These are phyloP conservation scores for Alosa alosa DNA, from an alignment of 2,113 vertebrate genomes.

Conservation along the genomic window DNA sequence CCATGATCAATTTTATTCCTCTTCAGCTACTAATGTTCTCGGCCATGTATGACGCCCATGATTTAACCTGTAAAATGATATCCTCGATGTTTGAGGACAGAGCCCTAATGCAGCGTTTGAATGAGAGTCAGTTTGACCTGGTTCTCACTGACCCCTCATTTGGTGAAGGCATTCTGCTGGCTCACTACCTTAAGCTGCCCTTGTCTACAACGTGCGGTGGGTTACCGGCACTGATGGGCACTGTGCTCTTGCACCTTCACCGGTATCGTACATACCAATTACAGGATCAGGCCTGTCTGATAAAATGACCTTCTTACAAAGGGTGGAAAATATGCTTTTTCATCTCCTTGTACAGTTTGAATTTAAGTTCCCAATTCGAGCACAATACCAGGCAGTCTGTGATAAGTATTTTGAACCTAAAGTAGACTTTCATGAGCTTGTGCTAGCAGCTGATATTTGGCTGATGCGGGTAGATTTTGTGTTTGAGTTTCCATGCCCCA, in stretches of 20 bases:
- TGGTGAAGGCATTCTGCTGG: slow-evolving; percentile 52
- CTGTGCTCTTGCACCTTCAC: slow-evolving; percentile 55
- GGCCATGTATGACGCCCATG: slow-evolving; percentile 37
- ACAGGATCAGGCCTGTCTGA: slow-evolving; percentile 51
- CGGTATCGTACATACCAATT: slow-evolving; percentile 64
- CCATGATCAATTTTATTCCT: slow-evolving; percentile 23
- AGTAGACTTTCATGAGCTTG: slow-evolving; percentile 50
- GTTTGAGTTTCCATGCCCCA: slow-evolving; percentile 72
- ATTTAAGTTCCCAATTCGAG: slow-evolving; percentile 44
- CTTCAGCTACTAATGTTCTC: background rate
- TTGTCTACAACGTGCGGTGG: slow-evolving; percentile 62
- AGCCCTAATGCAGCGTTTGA: slow-evolving; percentile 52
- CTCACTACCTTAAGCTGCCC: slow-evolving; percentile 62
- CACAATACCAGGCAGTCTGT: slow-evolving; percentile 47
- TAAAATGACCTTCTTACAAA: slow-evolving; percentile 67
- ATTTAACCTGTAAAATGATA: slow-evolving; percentile 54
- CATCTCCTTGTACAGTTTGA: slow-evolving; percentile 43
- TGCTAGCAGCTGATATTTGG: slow-evolving; percentile 67
- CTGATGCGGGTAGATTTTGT: slow-evolving; percentile 74
- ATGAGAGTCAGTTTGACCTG: slow-evolving; percentile 59
- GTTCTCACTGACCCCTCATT: slow-evolving; percentile 56
- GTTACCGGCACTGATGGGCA: slow-evolving; percentile 47
- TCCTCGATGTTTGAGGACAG: slow-evolving; percentile 58
- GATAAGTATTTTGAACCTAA: slow-evolving; percentile 56
- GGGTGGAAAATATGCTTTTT: slow-evolving; percentile 63